Conservation (phyloP, 2,888 invertebrate species). For the Teleogryllus oceanicus region DNA sequence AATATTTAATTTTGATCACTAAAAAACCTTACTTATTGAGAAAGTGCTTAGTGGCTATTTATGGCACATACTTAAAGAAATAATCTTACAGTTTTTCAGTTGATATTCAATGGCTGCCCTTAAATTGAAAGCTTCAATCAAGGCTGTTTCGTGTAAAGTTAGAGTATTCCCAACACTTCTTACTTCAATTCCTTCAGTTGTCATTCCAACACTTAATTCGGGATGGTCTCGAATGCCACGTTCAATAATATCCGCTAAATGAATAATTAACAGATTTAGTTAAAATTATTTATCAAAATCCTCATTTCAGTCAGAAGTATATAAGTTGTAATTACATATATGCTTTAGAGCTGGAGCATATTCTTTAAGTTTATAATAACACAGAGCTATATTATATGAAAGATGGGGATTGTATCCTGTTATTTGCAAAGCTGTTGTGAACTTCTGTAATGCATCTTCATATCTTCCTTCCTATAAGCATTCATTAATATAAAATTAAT, state of each 20-base stretch:
- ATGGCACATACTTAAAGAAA: not conserved
- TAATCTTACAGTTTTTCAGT: conserved; percentile 67
- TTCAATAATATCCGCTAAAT: conserved; percentile 82
- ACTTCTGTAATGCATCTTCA: conserved; percentile 88
- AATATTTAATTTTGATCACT: no score
- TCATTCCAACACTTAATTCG: conserved; percentile 94
- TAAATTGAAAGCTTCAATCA: conserved; percentile 96
- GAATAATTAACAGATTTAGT: conserved; percentile 20
- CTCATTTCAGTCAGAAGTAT: not conserved
- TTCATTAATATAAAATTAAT: not conserved
- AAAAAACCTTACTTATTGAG: no score
- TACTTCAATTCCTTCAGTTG: conserved; percentile 87
- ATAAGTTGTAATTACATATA: conserved; percentile 63
- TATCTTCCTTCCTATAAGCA: conserved; percentile 69
- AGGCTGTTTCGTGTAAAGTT: conserved; percentile 89
- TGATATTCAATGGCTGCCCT: conserved; percentile 98
- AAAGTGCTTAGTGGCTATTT: no score
- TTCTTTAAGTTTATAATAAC: conserved; percentile 91
- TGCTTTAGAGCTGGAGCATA: conserved; percentile 89
- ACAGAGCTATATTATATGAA: conserved; percentile 92
- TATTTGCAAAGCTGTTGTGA: conserved; percentile 80
- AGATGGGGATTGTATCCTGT: conserved; percentile 87
- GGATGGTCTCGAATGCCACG: conserved; percentile 94
- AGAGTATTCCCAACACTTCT: conserved; percentile 94
- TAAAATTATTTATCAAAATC: conserved; percentile 1